Evolutionary conservation across 1,140 invertebrate species (phyloP).

Genomic region (Marisa cornuarietis): DNA sequence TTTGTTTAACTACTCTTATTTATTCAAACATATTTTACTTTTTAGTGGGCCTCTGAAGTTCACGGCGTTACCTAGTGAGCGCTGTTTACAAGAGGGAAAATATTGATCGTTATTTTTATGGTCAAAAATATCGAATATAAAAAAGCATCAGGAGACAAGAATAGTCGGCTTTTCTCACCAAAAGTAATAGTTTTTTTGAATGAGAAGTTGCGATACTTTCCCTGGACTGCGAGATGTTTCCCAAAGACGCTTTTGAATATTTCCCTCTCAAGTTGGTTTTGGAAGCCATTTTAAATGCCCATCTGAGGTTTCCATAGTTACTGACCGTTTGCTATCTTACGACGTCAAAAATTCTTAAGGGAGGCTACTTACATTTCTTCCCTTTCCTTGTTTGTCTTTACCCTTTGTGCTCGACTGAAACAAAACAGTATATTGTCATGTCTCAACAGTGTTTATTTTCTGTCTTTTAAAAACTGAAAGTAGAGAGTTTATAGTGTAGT

Average conservation of each 20-base stretch:
- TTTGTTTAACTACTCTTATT: too few species aligned
- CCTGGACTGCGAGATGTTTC: not conserved
- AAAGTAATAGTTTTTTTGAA: not conserved
- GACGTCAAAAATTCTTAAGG: not conserved
- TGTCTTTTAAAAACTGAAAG: too few species aligned
- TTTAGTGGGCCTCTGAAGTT: too few species aligned
- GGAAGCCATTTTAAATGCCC: not conserved
- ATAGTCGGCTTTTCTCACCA: not conserved
- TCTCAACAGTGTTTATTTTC: too few species aligned
- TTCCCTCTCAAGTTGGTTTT: not conserved
- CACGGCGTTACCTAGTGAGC: too few species aligned
- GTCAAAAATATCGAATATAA: not conserved
- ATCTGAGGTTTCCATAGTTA: not conserved
- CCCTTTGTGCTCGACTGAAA: conserved; percentile 17
- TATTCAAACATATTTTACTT: too few species aligned
- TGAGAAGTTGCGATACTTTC: not conserved
- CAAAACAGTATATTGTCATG: not conserved
- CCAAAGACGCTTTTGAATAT: not conserved
- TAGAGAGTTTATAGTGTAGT: too few species aligned
- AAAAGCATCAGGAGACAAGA: too few species aligned
- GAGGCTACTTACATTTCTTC: conserved; percentile 15
- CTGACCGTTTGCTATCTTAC: not conserved
- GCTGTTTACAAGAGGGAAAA: too few species aligned
- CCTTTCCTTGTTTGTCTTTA: conserved; percentile 5
- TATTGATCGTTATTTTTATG: too few species aligned